These are phyloP conservation scores for Columbina picui DNA, from an alignment of 2,113 vertebrate genomes.

Conservation along the genomic window DNA sequence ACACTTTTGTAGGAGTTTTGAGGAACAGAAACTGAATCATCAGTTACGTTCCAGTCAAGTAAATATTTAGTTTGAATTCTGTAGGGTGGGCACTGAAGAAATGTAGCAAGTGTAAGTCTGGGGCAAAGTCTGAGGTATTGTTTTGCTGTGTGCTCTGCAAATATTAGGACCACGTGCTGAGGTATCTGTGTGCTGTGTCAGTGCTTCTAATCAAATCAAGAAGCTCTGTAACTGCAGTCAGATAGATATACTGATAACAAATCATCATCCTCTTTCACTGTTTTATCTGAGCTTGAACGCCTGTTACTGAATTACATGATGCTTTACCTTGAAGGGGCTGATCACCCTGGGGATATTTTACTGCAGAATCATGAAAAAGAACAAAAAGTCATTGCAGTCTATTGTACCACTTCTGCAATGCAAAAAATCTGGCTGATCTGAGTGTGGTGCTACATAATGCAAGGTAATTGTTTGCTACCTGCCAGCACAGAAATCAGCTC, in stretches of 20 bases:
- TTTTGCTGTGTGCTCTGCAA: not conserved
- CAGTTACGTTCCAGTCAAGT: not conserved
- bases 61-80: not conserved
- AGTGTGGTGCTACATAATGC: fast-evolving
- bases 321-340: not conserved
- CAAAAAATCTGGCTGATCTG: not conserved
- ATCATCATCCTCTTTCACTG: not conserved
- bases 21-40: not conserved
- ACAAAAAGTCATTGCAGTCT: not conserved
- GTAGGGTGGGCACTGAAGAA: not conserved
- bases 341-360: not conserved
- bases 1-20: not conserved
- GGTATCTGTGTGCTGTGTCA: not conserved
- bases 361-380: not conserved
- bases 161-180: not conserved
- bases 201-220: not conserved
- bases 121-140: not conserved
- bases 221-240: not conserved
- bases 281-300: not conserved
- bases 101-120: not conserved
- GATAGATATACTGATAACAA: not conserved
- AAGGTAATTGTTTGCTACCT: not conserved
- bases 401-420: not conserved
- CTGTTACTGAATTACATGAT: not conserved
- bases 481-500: not conserved